Evolutionary conservation across 1,140 invertebrate genomes (phyloP).

Genomic region (Eriosoma lanigerum): DNA sequence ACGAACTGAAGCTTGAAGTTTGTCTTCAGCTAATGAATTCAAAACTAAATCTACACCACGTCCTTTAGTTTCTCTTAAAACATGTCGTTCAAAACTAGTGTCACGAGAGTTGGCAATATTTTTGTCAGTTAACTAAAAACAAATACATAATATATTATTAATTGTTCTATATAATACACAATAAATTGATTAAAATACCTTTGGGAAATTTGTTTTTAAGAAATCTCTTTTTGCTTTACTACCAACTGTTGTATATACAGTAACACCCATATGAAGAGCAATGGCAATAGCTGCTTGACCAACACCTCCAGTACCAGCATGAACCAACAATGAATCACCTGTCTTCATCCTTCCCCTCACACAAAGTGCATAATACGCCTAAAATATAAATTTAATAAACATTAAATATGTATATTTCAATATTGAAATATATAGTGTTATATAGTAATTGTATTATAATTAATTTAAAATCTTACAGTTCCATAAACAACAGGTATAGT

Average conservation of each 20-base stretch:
- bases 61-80: conserved; percentile 76
- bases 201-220: conserved; percentile 83
- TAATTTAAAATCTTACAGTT: conserved; percentile 63
- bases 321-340: conserved; percentile 87
- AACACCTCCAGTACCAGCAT: conserved; percentile 93
- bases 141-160: neutral
- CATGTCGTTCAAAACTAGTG: conserved; percentile 84
- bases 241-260: conserved; percentile 83
- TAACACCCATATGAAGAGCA: conserved; percentile 80
- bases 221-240: conserved; percentile 86
- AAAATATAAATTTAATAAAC: no score
- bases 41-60: conserved; percentile 89
- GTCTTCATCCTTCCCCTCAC: conserved; percentile 79
- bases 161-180: no score
- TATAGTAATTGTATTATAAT: neutral
- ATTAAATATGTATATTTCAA: no score
- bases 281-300: conserved; percentile 94
- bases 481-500: conserved; percentile 93
- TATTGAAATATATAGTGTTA: no score
- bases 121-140: conserved; percentile 68
- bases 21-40: conserved; percentile 91
- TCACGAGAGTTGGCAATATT: conserved; percentile 93
- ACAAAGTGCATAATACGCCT: conserved; percentile 85
- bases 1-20: conserved; percentile 87
- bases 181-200: conserved; percentile 53